Evolutionary conservation across 1,140 invertebrate genomes (phyloP).

Genomic region (Pseudomyrmex pallidus): DNA sequence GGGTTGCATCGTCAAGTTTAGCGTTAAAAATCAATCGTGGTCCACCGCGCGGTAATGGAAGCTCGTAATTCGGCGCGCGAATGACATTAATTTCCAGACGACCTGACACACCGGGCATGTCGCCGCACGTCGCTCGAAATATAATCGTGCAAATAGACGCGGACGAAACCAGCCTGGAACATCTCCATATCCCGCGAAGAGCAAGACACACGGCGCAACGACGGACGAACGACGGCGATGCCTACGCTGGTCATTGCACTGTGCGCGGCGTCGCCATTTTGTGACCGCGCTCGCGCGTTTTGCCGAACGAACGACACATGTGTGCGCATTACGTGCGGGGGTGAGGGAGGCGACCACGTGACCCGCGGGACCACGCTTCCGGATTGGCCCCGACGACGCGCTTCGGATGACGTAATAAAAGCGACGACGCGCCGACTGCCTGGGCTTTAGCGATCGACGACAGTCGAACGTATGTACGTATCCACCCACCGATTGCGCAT

Average conservation of each 20-base stretch:
- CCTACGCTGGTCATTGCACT: constrained; percentile 61
- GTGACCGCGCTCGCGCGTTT: constrained; percentile 40
- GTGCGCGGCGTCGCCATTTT: constrained; percentile 65
- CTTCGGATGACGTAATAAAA: constrained; percentile 66
- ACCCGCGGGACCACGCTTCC: constrained; percentile 31
- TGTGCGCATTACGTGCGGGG: constrained; percentile 23
- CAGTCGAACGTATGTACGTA: constrained; percentile 58
- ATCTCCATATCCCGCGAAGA: constrained; percentile 23
- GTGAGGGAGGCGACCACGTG: constrained; percentile 63
- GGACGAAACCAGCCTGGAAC: constrained; percentile 37
- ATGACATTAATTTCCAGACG: constrained; percentile 58
- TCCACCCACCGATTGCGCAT: constrained; percentile 50
- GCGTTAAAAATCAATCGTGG: constrained; percentile 53
- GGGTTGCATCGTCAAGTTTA: constrained; percentile 6
- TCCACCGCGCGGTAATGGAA: constrained; percentile 49
- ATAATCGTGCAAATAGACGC: constrained; percentile 49
- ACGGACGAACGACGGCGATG: constrained; percentile 3
- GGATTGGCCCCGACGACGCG: constrained; percentile 63
- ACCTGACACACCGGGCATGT: constrained; percentile 13
- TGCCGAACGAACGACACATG: background rate
- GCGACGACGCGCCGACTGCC: constrained; percentile 61
- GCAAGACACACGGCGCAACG: background rate
- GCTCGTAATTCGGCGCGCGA: constrained; percentile 49
- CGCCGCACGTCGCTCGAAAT: constrained; percentile 34
- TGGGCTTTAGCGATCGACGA: constrained; percentile 53